A percentile compares a stretch with the other conserved stretches of the same genome.
These are phyloP conservation scores for Girardinus metallicus DNA, from an alignment of 2,797 vertebrate species.

Conservation along the genomic window DNA sequence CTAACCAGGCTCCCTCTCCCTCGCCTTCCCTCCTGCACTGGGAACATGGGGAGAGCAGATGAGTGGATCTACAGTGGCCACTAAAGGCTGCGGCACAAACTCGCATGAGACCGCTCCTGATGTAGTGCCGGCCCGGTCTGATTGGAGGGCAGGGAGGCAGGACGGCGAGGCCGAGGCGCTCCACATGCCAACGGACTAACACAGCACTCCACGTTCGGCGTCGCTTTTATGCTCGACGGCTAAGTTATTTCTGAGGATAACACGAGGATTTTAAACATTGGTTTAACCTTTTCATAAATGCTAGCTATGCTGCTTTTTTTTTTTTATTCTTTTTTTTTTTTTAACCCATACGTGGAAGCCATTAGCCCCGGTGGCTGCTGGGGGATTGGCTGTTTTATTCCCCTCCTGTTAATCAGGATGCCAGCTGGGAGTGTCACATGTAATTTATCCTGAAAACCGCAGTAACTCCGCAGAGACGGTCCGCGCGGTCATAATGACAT, in stretches of 20 bases:
- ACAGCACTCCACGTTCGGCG: neutral
- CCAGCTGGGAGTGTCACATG: constrained; percentile 75
- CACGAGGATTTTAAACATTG: neutral
- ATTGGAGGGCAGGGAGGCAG: constrained; percentile 33
- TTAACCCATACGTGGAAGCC: constrained; percentile 67
- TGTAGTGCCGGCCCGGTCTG: constrained; percentile 43
- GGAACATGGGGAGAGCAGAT: constrained; percentile 25
- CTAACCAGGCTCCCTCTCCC: constrained; percentile 24
- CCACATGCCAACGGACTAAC: neutral
- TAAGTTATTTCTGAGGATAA: neutral
- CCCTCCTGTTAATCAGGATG: constrained; percentile 71
- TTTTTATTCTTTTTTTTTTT: constrained; percentile 10
- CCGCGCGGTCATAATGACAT: constrained; percentile 66
- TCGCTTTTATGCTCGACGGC: neutral
- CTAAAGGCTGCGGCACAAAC: constrained; percentile 53
- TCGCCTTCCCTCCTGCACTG: constrained; percentile 19
- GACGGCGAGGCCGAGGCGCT: constrained; percentile 26
- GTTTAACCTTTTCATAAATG: constrained; percentile 7
- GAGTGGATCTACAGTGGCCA: constrained; percentile 67
- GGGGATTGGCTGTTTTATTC: constrained; percentile 67
- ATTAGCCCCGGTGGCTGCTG: constrained; percentile 62
- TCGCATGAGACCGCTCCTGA: constrained; percentile 34
- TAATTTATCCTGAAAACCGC: constrained; percentile 74
- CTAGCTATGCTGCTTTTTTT: constrained; percentile 20
- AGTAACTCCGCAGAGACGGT: constrained; percentile 62